Evolutionary conservation across 2,113 vertebrate genomes (phyloP).

Genomic region (Romanogobio albipinnatus): DNA sequence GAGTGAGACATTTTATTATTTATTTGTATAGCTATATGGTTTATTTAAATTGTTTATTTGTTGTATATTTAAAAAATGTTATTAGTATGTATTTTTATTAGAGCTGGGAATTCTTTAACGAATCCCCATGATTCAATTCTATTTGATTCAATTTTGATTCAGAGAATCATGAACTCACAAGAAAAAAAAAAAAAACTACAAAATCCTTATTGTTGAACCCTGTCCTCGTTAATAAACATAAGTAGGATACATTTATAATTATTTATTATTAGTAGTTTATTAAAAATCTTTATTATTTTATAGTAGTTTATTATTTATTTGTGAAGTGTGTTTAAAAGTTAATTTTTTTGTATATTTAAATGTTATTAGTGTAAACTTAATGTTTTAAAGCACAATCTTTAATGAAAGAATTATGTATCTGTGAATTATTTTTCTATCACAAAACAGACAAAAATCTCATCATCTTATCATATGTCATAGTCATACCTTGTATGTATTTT

Average conservation of each 20-base stretch:
- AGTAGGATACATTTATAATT: not conserved
- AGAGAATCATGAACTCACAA: not conserved
- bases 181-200: not conserved
- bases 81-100: no score
- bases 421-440: not conserved
- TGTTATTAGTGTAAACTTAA: not conserved
- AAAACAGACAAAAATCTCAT: constrained; percentile 7
- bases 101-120: not conserved
- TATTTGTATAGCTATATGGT: no score
- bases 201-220: no score
- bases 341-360: not conserved
- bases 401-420: not conserved
- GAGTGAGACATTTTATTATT: no score
- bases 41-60: no score
- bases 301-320: not conserved
- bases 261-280: not conserved
- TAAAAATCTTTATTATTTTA: not conserved
- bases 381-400: not conserved
- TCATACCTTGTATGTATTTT: not conserved
- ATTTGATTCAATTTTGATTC: not conserved
- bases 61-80: no score
- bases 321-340: not conserved
- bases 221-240: not conserved
- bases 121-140: not conserved
- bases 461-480: not conserved